These are phyloP conservation scores for Lissonota sp. DNA, from an alignment of 2,888 invertebrate genomes.

Conservation along the genomic window DNA sequence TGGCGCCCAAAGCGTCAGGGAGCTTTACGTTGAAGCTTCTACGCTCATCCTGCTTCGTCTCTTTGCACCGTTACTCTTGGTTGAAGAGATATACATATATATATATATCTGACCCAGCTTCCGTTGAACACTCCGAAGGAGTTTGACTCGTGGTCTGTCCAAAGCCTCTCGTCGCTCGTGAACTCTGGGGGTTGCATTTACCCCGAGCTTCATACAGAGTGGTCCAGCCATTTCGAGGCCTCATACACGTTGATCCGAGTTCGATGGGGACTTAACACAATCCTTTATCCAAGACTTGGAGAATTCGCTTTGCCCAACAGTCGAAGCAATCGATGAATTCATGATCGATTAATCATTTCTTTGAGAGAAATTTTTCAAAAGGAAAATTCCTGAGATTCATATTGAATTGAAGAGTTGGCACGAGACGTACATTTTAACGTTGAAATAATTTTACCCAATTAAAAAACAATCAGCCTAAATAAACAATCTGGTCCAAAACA, in stretches of 20 bases:
- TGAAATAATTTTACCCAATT: no score
- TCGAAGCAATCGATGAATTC: no score
- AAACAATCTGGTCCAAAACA: no score
- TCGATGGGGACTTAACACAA: slow-evolving; percentile 31
- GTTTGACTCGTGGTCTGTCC: slow-evolving; percentile 78
- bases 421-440: no score
- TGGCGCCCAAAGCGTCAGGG: slow-evolving; percentile 56
- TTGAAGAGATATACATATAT: not conserved
- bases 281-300: no score
- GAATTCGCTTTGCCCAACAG: no score
- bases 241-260: slow-evolving; percentile 46
- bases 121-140: slow-evolving; percentile 73
- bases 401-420: no score
- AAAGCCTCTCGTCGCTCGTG: slow-evolving; percentile 65
- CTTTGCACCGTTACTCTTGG: slow-evolving; percentile 40
- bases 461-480: no score
- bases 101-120: slow-evolving; percentile 30
- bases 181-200: slow-evolving; percentile 44
- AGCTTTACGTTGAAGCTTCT: slow-evolving; percentile 42
- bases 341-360: no score
- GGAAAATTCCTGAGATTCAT: no score
- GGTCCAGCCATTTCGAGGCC: slow-evolving; percentile 42
- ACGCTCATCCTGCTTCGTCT: slow-evolving; percentile 53
- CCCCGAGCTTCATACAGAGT: slow-evolving; percentile 6
- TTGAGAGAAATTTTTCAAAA: no score